These are phyloP conservation scores for Lophotis ruficrista DNA, from an alignment of 2,113 vertebrate genomes.

Conservation along the genomic window DNA sequence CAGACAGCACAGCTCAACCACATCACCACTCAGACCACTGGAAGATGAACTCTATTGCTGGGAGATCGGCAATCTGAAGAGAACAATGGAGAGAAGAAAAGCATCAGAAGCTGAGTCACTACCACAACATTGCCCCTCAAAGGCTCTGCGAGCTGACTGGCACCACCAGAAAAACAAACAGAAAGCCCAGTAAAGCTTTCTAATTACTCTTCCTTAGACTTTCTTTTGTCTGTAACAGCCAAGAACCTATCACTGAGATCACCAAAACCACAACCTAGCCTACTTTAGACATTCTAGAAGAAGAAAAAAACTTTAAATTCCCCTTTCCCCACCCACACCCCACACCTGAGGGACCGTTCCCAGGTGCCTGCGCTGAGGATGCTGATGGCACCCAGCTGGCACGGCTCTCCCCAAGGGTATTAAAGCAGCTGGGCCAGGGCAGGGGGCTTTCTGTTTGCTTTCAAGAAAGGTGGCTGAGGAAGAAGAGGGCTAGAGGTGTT, in stretches of 20 bases:
- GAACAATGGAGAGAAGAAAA: rapidly evolving
- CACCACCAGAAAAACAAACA: rapidly evolving
- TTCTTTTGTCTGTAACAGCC: rapidly evolving
- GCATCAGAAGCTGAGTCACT: rapidly evolving
- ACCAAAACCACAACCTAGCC: rapidly evolving
- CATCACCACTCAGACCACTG: rapidly evolving
- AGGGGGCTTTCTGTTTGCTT: rapidly evolving
- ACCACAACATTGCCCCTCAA: rapidly evolving
- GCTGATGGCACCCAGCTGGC: not conserved
- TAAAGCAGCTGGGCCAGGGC: not conserved
- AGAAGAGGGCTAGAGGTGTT: rapidly evolving
- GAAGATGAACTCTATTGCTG: rapidly evolving
- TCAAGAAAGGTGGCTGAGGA: rapidly evolving
- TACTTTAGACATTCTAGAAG: rapidly evolving
- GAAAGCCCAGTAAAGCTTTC: rapidly evolving
- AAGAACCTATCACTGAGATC: rapidly evolving
- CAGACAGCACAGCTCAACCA: rapidly evolving
- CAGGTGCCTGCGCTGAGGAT: not conserved
- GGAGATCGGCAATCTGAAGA: rapidly evolving
- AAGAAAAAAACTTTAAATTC: not conserved
- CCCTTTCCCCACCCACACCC: not conserved
- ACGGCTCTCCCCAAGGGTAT: not conserved
- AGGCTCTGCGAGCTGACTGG: rapidly evolving
- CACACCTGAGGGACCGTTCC: rapidly evolving
- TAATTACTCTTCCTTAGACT: rapidly evolving